Evolutionary conservation across 2,113 vertebrate genomes (phyloP).

Genomic region (Cettia cetti): DNA sequence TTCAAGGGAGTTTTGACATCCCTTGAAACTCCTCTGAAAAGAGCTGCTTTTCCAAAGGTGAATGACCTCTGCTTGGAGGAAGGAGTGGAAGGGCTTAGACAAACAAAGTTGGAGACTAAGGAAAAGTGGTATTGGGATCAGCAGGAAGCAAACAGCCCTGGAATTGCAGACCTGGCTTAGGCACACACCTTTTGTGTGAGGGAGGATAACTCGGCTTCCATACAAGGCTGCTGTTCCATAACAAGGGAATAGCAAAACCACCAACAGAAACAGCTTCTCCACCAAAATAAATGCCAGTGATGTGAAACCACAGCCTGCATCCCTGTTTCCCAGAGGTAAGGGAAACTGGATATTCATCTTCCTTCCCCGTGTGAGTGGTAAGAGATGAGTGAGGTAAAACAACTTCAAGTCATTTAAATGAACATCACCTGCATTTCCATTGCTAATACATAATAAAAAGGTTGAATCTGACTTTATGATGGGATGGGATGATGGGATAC

Average conservation of each 20-base stretch:
- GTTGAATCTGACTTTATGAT: not conserved
- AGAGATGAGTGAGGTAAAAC: not conserved
- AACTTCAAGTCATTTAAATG: not conserved
- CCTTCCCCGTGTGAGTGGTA: not conserved
- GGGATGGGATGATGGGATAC: not conserved
- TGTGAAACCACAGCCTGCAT: not conserved
- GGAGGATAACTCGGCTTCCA: not conserved
- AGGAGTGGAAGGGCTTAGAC: not conserved
- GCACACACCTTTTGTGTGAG: not conserved
- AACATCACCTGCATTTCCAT: not conserved
- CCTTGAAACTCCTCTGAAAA: not conserved
- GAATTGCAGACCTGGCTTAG: not conserved
- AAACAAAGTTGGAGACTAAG: not conserved
- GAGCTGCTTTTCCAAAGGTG: not conserved
- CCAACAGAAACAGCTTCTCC: not conserved
- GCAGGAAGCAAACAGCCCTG: not conserved
- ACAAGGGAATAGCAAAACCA: not conserved
- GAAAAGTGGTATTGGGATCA: not conserved
- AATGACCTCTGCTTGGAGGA: not conserved
- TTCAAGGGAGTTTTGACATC: not conserved
- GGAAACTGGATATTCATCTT: not conserved
- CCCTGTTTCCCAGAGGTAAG: not conserved
- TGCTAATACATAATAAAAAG: not conserved
- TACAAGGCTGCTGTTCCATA: accelerated
- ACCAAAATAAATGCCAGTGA: not conserved